Evolutionary conservation across 92 coral and sea anemone genomes (phyloP).

Genomic region (Montipora capitata): DNA sequence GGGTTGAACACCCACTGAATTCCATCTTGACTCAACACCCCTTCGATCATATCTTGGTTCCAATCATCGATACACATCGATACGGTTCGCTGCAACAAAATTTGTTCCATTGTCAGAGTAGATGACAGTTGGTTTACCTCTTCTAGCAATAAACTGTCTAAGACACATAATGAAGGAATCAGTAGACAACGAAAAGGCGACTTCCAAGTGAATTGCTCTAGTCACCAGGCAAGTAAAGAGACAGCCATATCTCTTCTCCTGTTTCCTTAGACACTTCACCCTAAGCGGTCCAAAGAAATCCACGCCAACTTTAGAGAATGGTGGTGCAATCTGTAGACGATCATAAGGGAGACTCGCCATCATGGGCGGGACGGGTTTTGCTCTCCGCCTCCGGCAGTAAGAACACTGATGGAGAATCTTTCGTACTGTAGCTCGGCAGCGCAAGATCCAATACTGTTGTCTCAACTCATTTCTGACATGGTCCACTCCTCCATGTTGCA

Average conservation of each 20-base stretch:
- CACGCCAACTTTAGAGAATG: conserved; percentile 63
- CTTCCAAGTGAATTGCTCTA: conserved; percentile 58
- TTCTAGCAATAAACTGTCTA: conserved; percentile 47
- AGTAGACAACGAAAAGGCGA: conserved; percentile 39
- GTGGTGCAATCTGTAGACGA: conserved; percentile 39
- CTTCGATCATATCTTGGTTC: conserved; percentile 33
- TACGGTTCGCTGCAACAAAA: conserved; percentile 53
- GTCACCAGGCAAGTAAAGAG: conserved; percentile 60
- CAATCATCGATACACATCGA: conserved; percentile 15
- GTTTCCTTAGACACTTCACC: conserved; percentile 50
- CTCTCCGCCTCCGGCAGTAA: conserved; percentile 52
- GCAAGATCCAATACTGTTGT: conserved; percentile 71
- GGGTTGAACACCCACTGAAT: too few relatives aligned
- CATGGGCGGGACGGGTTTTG: conserved; percentile 55
- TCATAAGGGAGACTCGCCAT: conserved; percentile 63
- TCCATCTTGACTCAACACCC: not conserved
- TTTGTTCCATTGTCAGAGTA: conserved; percentile 56
- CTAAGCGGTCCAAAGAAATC: conserved; percentile 60
- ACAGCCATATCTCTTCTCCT: conserved; percentile 57
- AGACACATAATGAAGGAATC: conserved; percentile 62
- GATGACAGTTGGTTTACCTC: conserved; percentile 58
- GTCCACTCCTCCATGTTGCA: conserved; percentile 41
- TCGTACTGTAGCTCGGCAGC: conserved; percentile 29
- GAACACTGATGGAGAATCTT: conserved; percentile 27
- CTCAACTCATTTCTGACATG: conserved; percentile 1